A percentile compares a stretch with the other conserved stretches of the same genome.
phyloP scores from a whole-genome alignment of 2,888 invertebrate species.

The Drosophila hamatofila region DNA sequence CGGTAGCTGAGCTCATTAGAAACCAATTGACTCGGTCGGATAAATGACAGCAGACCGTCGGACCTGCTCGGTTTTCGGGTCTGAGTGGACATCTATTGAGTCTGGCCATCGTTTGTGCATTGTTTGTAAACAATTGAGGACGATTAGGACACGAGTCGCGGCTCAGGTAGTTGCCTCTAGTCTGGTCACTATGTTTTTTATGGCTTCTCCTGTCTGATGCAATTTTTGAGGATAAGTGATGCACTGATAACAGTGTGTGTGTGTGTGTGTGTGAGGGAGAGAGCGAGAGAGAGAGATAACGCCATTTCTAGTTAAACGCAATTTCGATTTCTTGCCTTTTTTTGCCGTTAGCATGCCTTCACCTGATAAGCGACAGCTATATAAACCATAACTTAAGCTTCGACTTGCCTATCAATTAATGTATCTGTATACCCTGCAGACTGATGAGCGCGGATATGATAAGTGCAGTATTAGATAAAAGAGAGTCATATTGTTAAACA shows the following conservation, averaged over 20 bases:
- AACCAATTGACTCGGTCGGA: constrained; percentile 74
- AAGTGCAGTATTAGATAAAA: background rate
- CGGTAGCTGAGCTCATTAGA: constrained; percentile 74
- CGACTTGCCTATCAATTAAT: constrained; percentile 15
- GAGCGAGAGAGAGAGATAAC: background rate
- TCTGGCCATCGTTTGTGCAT: constrained; percentile 65
- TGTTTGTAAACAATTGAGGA: constrained; percentile 39
- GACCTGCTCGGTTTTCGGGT: constrained; percentile 7
- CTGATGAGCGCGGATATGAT: background rate
- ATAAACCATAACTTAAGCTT: constrained; percentile 26
- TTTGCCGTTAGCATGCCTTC: constrained; percentile 2
- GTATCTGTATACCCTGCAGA: constrained; percentile 30
- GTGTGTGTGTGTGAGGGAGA: background rate
- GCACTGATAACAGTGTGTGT: constrained; percentile 10
- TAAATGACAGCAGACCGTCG: constrained; percentile 60
- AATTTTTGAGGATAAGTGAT: constrained; percentile 34
- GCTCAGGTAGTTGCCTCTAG: constrained; percentile 33
- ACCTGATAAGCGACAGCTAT: constrained; percentile 42
- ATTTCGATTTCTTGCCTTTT: constrained; percentile 19
- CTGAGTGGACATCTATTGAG: constrained; percentile 26
- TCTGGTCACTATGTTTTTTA: constrained; percentile 37
- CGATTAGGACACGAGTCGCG: constrained; percentile 46
- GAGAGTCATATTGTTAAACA: background rate
- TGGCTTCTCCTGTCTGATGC: constrained; percentile 44
- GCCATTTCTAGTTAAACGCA: constrained; percentile 27